Evolutionary conservation across 2,888 invertebrate species (phyloP).

Genomic region (Ecdyonurus torrentis): DNA sequence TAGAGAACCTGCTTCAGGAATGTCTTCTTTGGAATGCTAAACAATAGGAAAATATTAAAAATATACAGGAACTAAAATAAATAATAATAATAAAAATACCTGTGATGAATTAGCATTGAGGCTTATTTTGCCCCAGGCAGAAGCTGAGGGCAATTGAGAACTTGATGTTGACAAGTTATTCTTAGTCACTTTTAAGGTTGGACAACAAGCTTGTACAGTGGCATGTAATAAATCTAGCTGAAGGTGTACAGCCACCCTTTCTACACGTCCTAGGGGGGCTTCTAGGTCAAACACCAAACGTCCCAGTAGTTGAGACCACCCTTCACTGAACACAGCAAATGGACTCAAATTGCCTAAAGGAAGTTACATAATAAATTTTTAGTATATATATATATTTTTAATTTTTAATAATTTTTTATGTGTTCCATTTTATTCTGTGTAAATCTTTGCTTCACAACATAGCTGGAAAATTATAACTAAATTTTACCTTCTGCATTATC

Average conservation of each 20-base stretch:
- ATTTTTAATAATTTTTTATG: too few relatives aligned
- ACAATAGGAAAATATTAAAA: not conserved
- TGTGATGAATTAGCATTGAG: constrained; percentile 16
- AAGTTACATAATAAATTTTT: too few relatives aligned
- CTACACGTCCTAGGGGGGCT: constrained; percentile 47
- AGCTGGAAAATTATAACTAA: too few relatives aligned
- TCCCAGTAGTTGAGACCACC: constrained; percentile 43
- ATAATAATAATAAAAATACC: not conserved
- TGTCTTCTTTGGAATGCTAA: not conserved
- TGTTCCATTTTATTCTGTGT: too few relatives aligned
- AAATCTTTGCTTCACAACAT: too few relatives aligned
- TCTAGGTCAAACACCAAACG: constrained; percentile 49
- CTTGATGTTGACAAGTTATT: constrained; percentile 16
- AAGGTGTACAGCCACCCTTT: constrained; percentile 46
- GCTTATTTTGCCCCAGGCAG: constrained; percentile 18
- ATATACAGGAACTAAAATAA: not conserved
- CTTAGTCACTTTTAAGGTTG: constrained; percentile 36
- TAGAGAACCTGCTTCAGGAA: not conserved
- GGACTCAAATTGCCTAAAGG: constrained; percentile 10
- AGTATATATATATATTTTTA: too few relatives aligned
- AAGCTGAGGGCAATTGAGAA: constrained; percentile 23
- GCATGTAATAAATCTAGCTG: constrained; percentile 59
- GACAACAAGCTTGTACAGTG: constrained; percentile 53
- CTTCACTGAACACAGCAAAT: constrained; percentile 20
- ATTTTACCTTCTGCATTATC: constrained; percentile 17